These are phyloP conservation scores for Salvator merianae DNA, from an alignment of 2,113 vertebrate genomes.

Conservation along the genomic window DNA sequence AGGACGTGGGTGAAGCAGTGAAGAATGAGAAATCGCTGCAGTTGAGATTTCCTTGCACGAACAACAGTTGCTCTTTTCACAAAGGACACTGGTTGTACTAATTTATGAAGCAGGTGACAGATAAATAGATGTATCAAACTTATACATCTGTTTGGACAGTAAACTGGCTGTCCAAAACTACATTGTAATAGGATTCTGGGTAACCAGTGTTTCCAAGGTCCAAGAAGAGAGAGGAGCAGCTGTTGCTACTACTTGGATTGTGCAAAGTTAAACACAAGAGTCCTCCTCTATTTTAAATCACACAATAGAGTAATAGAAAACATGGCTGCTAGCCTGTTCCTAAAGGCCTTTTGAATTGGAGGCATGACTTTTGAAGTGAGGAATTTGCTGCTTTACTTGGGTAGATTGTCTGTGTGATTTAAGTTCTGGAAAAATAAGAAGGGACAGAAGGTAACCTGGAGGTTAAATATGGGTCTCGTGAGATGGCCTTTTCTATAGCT, in stretches of 20 bases:
- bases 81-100: not conserved
- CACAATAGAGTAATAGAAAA: not conserved
- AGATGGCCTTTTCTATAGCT: too few species aligned
- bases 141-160: not conserved
- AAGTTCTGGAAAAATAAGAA: not conserved
- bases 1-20: not conserved
- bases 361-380: not conserved
- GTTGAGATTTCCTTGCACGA: not conserved
- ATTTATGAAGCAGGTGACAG: not conserved
- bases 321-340: not conserved
- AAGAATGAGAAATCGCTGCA: not conserved
- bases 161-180: not conserved
- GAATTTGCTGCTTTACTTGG: too few species aligned
- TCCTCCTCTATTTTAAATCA: too few species aligned
- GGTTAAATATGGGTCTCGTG: too few species aligned
- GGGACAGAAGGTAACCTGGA: too few species aligned
- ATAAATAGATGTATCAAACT: not conserved
- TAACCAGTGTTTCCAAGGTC: not conserved
- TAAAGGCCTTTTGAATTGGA: not conserved
- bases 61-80: not conserved
- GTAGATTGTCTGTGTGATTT: too few species aligned
- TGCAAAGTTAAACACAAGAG: not conserved
- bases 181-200: not conserved
- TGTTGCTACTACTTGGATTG: not conserved
- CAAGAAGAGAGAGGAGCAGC: not conserved